These are phyloP conservation scores for Rapana venosa DNA, from an alignment of 2,888 invertebrate genomes.

Conservation along the genomic window DNA sequence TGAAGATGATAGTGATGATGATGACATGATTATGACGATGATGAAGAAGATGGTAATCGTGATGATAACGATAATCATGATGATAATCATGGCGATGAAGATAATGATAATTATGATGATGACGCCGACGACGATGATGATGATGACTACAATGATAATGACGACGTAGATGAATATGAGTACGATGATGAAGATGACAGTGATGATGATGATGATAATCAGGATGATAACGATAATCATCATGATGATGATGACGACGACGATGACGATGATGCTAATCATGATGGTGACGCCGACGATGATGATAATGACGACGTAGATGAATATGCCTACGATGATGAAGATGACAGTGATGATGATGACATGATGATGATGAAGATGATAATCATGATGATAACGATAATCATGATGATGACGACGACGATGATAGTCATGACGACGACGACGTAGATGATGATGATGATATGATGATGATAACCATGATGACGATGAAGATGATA, in stretches of 20 bases:
- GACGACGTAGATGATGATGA: neutral
- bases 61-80: neutral
- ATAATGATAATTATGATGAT: neutral
- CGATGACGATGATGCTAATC: neutral
- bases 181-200: neutral
- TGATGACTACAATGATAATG: neutral
- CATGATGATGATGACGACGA: neutral
- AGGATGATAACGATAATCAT: neutral
- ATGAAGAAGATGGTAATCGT: neutral
- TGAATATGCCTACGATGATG: constrained; percentile 2
- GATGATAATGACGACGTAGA: neutral
- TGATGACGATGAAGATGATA: neutral
- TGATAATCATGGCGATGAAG: neutral
- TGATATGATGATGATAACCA: neutral
- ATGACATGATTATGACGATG: neutral
- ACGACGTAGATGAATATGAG: neutral
- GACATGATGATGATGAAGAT: neutral
- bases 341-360: neutral
- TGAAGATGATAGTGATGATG: neutral
- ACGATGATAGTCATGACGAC: neutral
- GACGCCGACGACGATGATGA: too few relatives aligned
- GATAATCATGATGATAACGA: neutral
- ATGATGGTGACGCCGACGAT: neutral
- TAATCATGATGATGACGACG: neutral
- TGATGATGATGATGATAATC: constrained; percentile 6